phyloP scores from a whole-genome alignment of 2,888 invertebrate species.

The Ariolimax columbianus region DNA sequence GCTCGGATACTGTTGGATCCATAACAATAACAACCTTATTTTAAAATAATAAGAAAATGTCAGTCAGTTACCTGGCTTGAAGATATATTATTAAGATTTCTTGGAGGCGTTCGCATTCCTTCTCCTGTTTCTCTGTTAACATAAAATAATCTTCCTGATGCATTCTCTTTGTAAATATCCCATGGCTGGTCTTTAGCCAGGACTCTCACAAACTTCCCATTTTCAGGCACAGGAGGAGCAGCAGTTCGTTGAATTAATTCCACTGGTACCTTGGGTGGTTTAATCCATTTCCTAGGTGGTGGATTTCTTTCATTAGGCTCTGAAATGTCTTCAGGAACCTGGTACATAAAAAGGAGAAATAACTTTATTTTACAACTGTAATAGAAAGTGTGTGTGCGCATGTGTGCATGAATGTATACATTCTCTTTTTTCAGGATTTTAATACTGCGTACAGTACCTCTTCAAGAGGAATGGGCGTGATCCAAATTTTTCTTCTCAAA shows the following conservation, averaged over 20 bases:
- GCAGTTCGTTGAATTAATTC: conserved; percentile 44
- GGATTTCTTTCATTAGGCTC: conserved; percentile 3
- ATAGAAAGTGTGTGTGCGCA: too few species aligned
- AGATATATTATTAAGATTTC: conserved; percentile 54
- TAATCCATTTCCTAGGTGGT: conserved; percentile 28
- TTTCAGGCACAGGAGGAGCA: conserved; percentile 49
- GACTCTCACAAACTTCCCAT: conserved; percentile 50
- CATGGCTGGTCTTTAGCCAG: conserved; percentile 65
- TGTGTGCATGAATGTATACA: too few species aligned
- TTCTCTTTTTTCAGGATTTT: too few species aligned
- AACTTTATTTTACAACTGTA: too few species aligned
- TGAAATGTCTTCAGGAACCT: conserved; percentile 45
- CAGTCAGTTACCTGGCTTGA: conserved; percentile 28
- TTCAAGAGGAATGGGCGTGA: too few species aligned
- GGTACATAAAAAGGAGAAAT: background rate
- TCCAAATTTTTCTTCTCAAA: too few species aligned
- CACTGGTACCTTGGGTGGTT: conserved; percentile 19
- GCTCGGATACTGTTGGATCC: too few species aligned
- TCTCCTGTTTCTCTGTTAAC: conserved; percentile 75
- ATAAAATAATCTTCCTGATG: conserved; percentile 76
- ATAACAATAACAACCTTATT: too few species aligned
- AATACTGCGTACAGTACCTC: too few species aligned
- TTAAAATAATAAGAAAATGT: background rate
- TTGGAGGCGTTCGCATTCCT: conserved; percentile 79
- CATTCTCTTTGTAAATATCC: conserved; percentile 76